Conservation (phyloP, 2,888 invertebrate species). For the Nomada flava region DNA sequence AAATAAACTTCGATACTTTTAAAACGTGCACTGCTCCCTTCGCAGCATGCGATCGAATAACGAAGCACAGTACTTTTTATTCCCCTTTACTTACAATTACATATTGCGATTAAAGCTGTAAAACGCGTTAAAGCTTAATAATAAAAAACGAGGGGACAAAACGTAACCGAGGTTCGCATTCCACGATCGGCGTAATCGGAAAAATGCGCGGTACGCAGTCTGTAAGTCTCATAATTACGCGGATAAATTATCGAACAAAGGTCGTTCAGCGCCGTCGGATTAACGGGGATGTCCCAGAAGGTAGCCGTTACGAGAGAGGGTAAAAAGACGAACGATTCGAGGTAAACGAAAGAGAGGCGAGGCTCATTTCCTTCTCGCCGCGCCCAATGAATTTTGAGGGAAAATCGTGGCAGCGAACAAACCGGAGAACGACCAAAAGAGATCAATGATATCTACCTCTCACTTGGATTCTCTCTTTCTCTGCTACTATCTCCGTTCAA, state of each 20-base stretch:
- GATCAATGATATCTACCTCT: constrained; percentile 26
- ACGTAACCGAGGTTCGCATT: too few species aligned
- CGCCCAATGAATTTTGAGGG: constrained; percentile 68
- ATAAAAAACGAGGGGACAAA: too few species aligned
- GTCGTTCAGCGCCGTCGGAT: constrained; percentile 3
- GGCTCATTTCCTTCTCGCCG: constrained; percentile 68
- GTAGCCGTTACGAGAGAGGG: constrained; percentile 31
- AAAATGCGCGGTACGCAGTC: too few species aligned
- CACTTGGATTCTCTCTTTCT: neutral
- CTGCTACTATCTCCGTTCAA: constrained; percentile 11
- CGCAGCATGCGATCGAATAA: neutral
- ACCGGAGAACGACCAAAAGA: constrained; percentile 45
- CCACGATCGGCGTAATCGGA: too few species aligned
- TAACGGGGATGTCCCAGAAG: constrained; percentile 16
- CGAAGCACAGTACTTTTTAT: neutral
- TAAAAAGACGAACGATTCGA: constrained; percentile 42
- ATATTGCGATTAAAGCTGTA: neutral
- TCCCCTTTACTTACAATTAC: neutral
- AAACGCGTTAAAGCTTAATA: neutral
- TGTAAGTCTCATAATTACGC: constrained; percentile 43
- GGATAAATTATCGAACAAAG: constrained; percentile 52
- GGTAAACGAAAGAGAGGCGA: constrained; percentile 58
- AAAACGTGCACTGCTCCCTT: neutral
- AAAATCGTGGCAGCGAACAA: constrained; percentile 68
- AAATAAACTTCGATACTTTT: constrained; percentile 37